Conservation (phyloP, 2,797 vertebrate genomes). For the Apogon talboti region DNA sequence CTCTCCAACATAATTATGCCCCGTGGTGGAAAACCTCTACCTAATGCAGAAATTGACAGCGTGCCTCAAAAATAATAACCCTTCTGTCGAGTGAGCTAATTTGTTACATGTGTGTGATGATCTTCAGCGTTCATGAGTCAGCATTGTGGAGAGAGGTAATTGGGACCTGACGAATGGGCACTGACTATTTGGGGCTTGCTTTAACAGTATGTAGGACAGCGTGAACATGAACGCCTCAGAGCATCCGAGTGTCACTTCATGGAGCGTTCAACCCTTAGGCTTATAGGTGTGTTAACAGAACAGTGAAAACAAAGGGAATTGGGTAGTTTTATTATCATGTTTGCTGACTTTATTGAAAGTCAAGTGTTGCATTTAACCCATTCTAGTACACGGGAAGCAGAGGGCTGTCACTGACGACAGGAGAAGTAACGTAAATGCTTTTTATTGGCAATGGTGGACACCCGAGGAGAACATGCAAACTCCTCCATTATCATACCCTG, state of each 20-base stretch:
- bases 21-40: conserved; percentile 28
- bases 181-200: conserved; percentile 44
- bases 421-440: too few relatives aligned
- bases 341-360: too few relatives aligned
- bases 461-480: too few relatives aligned
- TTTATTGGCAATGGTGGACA: too few relatives aligned
- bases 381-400: too few relatives aligned
- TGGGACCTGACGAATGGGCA: conserved; percentile 49
- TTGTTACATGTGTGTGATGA: conserved; percentile 44
- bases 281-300: too few relatives aligned
- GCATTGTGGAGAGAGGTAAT: conserved; percentile 51
- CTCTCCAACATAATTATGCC: conserved; percentile 41
- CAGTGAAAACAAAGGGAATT: too few relatives aligned
- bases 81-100: conserved; percentile 46
- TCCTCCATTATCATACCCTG: too few relatives aligned
- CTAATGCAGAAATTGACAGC: conserved; percentile 42
- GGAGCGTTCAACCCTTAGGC: conserved; percentile 36
- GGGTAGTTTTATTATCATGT: too few relatives aligned
- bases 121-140: conserved; percentile 49
- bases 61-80: conserved; percentile 42
- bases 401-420: too few relatives aligned
- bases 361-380: too few relatives aligned
- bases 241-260: conserved; percentile 24
- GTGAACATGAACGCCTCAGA: conserved; percentile 16
- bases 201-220: conserved; percentile 42